These are phyloP conservation scores for Danionella cerebrum DNA, from an alignment of 2,113 vertebrate species.

Conservation along the genomic window DNA sequence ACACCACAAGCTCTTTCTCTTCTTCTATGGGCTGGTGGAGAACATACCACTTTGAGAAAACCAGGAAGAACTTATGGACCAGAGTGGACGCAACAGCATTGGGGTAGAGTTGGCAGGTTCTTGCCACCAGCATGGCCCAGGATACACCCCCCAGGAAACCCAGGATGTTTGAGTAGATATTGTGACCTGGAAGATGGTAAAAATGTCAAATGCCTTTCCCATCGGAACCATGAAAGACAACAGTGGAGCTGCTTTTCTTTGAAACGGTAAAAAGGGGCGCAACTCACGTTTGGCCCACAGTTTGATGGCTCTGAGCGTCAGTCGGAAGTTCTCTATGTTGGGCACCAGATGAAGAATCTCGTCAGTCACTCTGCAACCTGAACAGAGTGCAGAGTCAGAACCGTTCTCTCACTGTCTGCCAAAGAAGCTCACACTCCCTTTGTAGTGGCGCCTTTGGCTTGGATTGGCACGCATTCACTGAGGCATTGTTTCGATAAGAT, in stretches of 20 bases:
- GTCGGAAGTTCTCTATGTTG: conserved; percentile 85
- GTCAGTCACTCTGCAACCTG: conserved; percentile 87
- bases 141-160: conserved; percentile 88
- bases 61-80: conserved; percentile 90
- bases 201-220: background rate
- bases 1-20: background rate
- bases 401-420: no score
- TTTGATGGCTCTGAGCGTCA: conserved; percentile 87
- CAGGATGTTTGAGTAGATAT: conserved; percentile 90
- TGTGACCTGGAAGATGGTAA: conserved; percentile 67
- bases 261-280: background rate
- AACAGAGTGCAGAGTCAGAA: background rate
- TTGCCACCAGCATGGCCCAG: conserved; percentile 88
- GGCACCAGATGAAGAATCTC: conserved; percentile 89
- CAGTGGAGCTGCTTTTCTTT: background rate
- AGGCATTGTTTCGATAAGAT: no score
- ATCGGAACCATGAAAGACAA: conserved; percentile 22
- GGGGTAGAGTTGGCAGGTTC: conserved; percentile 89
- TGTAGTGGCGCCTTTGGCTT: no score
- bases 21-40: background rate
- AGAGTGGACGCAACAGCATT: conserved; percentile 85
- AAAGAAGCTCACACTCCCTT: no score
- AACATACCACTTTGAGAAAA: conserved; percentile 90
- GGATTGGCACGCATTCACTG: no score
- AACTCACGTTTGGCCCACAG: conserved; percentile 91